Base-by-base conservation (phyloP, 2,113 vertebrate species). In the Grallaria varia region DNA sequence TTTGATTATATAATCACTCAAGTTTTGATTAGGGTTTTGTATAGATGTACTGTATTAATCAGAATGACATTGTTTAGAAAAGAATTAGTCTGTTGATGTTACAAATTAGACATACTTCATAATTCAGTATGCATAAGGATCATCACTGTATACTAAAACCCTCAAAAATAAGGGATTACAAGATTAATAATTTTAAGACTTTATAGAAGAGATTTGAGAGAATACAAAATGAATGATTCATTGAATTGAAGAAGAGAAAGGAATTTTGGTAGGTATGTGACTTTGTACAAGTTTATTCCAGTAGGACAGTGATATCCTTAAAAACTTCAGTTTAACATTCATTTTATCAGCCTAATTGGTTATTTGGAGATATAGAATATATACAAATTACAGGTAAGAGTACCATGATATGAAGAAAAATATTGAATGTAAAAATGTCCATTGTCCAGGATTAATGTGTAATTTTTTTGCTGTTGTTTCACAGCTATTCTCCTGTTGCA, bases 1-100 rank as follows among this genome's bases (percentile, higher is more conserved):
- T 96, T 78, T 78, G 42, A 81, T 42, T 73, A 50, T 31, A 45
- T 62, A 74, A 80, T 45, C 59, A 73, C 39, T 94, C 58, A 13
- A 71, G 31, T 66, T 39, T 94, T 92, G 55, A 78, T 93, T 93
- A 87, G 33, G 53, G 84, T 87, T 84, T 89, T 84, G 4, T 77
- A 30, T 52, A 58, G 63, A 86, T 45, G 23, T 45, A 52, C 42
- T 69, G 17, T 40, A 90, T 68, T 89, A 85, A 85, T 85, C 63
- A 88, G 42, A 84, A 74, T 14, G 14, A 82, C 30, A 33, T 17
- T 71, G 9, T 45, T 84, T 50, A 52, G n/a, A 67, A 78, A 93
- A 78, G 5, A 58, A 44, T 50, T 69, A 55, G 7, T 47, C 84
- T 72, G 14, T 74, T 93, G 68, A 62, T 58, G 30, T 78, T 81